These are phyloP conservation scores for Champsocephalus gunnari DNA, from an alignment of 2,797 vertebrate species.

Conservation along the genomic window DNA sequence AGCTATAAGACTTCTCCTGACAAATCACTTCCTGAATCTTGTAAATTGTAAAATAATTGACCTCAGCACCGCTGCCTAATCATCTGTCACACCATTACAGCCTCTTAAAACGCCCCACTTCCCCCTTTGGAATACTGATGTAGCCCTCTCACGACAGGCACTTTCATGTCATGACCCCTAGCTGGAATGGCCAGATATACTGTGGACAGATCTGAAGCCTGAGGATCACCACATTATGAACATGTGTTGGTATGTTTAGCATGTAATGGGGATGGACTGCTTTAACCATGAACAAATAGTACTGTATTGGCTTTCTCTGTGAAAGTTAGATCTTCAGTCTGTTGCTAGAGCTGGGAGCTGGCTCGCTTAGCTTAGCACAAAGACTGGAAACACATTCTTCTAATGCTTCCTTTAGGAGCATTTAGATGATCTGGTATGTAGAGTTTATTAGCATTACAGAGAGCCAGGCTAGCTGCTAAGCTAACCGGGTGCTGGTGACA, in stretches of 20 bases:
- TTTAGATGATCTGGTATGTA: neutral
- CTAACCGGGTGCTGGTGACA: neutral
- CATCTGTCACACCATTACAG: conserved; percentile 42
- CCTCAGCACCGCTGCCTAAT: conserved; percentile 51
- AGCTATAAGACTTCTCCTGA: conserved; percentile 41
- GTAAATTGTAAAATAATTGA: conserved; percentile 57
- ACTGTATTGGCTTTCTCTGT: neutral
- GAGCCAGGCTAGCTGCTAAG: neutral
- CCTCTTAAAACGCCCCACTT: conserved; percentile 38
- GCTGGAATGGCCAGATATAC: conserved; percentile 7
- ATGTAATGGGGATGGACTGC: neutral
- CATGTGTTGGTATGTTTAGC: neutral
- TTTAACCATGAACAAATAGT: neutral
- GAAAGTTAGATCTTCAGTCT: neutral
- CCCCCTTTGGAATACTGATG: conserved; percentile 43
- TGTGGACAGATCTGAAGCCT: conserved; percentile 14
- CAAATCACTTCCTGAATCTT: conserved; percentile 51
- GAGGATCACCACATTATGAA: neutral
- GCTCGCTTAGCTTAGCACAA: neutral
- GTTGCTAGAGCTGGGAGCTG: neutral
- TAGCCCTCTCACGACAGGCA: conserved; percentile 2
- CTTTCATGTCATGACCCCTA: conserved; percentile 31
- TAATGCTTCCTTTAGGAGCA: neutral
- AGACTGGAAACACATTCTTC: neutral
- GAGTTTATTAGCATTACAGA: neutral